phyloP scores from a whole-genome alignment of 2,113 vertebrate genomes.

The Syngnathus scovelli region DNA sequence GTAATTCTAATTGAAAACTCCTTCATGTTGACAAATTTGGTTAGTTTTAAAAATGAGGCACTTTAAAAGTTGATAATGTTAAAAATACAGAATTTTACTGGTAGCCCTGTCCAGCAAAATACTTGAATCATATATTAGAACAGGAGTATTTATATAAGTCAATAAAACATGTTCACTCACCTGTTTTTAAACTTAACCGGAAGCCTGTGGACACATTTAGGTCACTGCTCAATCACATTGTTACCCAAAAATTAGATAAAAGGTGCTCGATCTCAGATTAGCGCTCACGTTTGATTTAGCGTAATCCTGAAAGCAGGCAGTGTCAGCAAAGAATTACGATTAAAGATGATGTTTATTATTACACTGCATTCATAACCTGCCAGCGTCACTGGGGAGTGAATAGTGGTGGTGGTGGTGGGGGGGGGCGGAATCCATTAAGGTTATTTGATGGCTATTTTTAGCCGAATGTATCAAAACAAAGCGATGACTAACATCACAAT shows the following conservation, averaged over 20 bases:
- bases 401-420: too few relatives aligned
- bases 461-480: constrained; percentile 10
- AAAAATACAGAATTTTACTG: too few relatives aligned
- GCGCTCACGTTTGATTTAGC: constrained; percentile 45
- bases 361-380: constrained; percentile 20
- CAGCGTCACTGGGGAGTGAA: constrained; percentile 16
- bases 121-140: background rate
- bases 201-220: constrained; percentile 26
- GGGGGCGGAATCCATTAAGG: constrained; percentile 40
- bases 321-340: constrained; percentile 22
- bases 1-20: background rate
- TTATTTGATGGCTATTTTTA: constrained; percentile 58
- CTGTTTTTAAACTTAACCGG: constrained; percentile 16
- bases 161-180: constrained; percentile 12
- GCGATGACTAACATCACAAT: constrained; percentile 26
- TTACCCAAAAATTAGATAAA: constrained; percentile 17
- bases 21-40: too few relatives aligned
- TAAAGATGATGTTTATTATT: constrained; percentile 25
- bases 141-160: background rate
- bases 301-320: constrained; percentile 46
- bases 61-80: too few relatives aligned
- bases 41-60: background rate
- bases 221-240: constrained; percentile 22
- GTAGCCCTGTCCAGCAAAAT: too few relatives aligned
- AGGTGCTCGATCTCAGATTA: constrained; percentile 39